phyloP scores from a whole-genome alignment of 2,113 vertebrate species.

The Isurus oxyrinchus region DNA sequence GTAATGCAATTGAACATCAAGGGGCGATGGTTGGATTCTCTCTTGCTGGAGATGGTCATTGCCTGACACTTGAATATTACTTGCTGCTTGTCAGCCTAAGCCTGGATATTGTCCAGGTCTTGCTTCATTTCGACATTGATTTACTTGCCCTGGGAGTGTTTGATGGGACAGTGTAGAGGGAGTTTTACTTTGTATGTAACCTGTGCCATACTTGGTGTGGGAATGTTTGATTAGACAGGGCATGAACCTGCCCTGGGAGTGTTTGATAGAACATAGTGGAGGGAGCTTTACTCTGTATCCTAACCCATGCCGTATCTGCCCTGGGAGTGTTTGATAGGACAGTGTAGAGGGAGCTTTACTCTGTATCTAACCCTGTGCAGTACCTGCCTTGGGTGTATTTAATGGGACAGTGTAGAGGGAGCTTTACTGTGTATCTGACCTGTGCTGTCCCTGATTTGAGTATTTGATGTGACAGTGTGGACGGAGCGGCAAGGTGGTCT shows the following conservation, averaged over 20 bases:
- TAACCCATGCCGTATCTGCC: not conserved
- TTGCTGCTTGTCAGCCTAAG: too few species aligned
- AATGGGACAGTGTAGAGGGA: not conserved
- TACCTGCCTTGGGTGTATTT: not conserved
- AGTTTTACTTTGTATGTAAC: not conserved
- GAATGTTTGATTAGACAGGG: not conserved
- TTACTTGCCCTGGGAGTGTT: not conserved
- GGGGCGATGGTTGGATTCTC: too few species aligned
- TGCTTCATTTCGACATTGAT: too few species aligned
- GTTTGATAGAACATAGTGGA: too few species aligned
- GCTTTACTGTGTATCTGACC: not conserved
- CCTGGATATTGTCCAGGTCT: too few species aligned
- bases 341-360: not conserved
- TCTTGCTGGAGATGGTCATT: too few species aligned
- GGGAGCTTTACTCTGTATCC: not conserved
- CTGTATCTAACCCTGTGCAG: not conserved
- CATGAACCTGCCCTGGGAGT: too few species aligned
- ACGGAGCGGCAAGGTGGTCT: not conserved
- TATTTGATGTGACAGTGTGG: not conserved
- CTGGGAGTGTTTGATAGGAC: too few species aligned
- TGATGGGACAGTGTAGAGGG: not conserved
- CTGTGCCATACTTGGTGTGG: not conserved
- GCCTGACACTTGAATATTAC: too few species aligned
- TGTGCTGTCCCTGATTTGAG: not conserved
- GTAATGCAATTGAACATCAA: too few species aligned